Evolutionary conservation across 2,113 vertebrate species (phyloP), one percentile per base, ranked within the genome.

Genomic region (Lophotis ruficrista): DNA sequence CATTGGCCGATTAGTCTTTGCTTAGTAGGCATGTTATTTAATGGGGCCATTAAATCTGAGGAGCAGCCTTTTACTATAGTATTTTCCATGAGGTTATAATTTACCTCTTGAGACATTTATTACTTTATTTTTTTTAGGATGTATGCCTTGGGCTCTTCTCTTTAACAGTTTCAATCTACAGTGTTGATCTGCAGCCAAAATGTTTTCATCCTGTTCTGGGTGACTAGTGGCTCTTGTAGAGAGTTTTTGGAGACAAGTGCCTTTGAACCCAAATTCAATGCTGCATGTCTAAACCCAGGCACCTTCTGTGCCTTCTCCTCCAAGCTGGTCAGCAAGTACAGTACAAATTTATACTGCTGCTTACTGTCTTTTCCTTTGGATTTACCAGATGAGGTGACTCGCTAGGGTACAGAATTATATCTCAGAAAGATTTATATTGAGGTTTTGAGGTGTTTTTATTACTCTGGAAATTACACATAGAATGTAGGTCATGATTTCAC

Each of bases 401-500:
- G 86, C 28, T 61, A 60, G 70, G 14, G n/a, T 48, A 47, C 7
- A 38, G 37, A 92, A 43, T 56, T 75, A 60, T 24, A 82, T 51
- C 51, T 35, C 25, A 37, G 25, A 47, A 79, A 48, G 41, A n/a
- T 48, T 88, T 69, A 24, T 14, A n/a, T 35, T 16, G 66, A 76
- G 27, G 28, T 45, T 83, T 68, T 60, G 60, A 77, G n/a, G 35
- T 76, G 30, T 30, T 57, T 90, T 78, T 81, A 61, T 79, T 69
- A 37, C 53, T 78, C 56, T 71, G 48, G 57, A 90, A 93, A 92
- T 64, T 51, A 64, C 51, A 41, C 8, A 0, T 51, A 38, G 64
- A 97, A 96, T 94, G 69, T 96, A 93, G 94, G 83, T 96, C 95
- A 94, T 48, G 13, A 76, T 76, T 94, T 95, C 8, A 4, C 43